Evolutionary conservation across 2,888 invertebrate genomes (phyloP), one percentile per base, ranked within the genome.

Genomic region (Drosophila melanosoma): DNA sequence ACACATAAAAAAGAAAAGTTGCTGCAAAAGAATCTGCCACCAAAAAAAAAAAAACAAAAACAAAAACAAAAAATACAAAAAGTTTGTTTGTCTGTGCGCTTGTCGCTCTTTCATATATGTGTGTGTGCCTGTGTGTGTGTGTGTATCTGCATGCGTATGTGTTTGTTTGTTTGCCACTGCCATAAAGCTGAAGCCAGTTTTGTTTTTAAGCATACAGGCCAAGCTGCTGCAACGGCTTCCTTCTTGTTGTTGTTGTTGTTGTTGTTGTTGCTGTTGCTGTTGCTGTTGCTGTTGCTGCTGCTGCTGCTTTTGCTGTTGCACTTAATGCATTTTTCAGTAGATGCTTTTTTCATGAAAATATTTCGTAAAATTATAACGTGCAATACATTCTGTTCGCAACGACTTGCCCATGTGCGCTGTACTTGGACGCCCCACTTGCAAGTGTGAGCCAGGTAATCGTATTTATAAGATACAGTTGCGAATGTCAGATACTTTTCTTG

Each of bases 241-340:
- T 74, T 70, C 56, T 67, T 63, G 59, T 54, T 58, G 56, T 15
- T 56, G 68, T 51, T 56, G 67, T 32, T 51, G 63, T 20, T 62
- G 64, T 11, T 70, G 59, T 67, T n/a, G n/a, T n/a, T n/a, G n/a
- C n/a, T 66, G 65, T 58, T 57, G 56, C 11, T 56, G 65, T 42
- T 56, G 67, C 32, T 51, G 60, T 20, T 62, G 64, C 6, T 52
- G 36, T 33, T 67, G 53, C 51, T 60, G 54, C 67, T 62, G 72
- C 51, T 73, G 81, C 69, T 77, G 75, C 69, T 77, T 81, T 66
- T 76, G 78, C 76, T 82, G 87, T 81, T 89, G 90, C 90, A 90
- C 87, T 90, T 90, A 90, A 91, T 91, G 89, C 91, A 91, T 90
- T 91, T 91, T 91, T 90, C 87, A 91, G 85, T 87, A 85, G 88